Conservation (phyloP, 64 coral and sea anemone genomes). For the Dendronephthya gigantea region DNA sequence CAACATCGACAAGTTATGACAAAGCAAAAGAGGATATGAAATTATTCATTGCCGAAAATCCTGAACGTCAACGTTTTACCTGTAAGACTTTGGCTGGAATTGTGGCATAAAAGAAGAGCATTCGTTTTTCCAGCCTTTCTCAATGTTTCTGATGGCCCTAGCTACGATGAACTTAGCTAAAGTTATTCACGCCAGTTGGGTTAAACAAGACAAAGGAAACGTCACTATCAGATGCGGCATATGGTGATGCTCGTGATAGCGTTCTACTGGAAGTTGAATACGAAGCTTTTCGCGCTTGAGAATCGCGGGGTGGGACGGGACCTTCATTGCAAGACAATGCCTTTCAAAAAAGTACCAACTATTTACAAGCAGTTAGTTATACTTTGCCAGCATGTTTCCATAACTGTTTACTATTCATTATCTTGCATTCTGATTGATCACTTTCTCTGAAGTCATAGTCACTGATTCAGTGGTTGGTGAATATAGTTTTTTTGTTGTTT, state of each 20-base stretch:
- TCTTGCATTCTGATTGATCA: too few relatives aligned
- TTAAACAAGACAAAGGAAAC: constrained; percentile 36
- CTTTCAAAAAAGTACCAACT: not conserved
- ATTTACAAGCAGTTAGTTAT: too few relatives aligned
- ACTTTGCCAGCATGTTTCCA: too few relatives aligned
- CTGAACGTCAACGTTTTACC: constrained; percentile 20
- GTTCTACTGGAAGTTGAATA: constrained; percentile 34
- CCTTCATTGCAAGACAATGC: constrained; percentile 22
- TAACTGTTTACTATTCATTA: too few relatives aligned
- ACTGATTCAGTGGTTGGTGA: too few relatives aligned
- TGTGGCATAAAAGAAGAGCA: constrained; percentile 35
- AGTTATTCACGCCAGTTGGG: constrained; percentile 30
- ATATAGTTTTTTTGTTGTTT: too few relatives aligned
- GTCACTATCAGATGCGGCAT: constrained; percentile 11
- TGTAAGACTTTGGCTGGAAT: constrained; percentile 45
- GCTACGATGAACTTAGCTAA: constrained; percentile 39
- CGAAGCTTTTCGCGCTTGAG: constrained; percentile 28
- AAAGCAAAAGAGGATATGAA: constrained; percentile 30
- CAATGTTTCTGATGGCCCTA: not conserved
- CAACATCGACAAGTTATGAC: constrained; percentile 27
- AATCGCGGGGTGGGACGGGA: not conserved
- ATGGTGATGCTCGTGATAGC: constrained; percentile 27
- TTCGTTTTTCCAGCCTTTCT: constrained; percentile 39
- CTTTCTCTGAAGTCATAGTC: too few relatives aligned
- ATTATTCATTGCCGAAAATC: constrained; percentile 19